These are phyloP conservation scores for Euplagia quadripunctaria DNA, from an alignment of 2,888 invertebrate species.

Conservation along the genomic window DNA sequence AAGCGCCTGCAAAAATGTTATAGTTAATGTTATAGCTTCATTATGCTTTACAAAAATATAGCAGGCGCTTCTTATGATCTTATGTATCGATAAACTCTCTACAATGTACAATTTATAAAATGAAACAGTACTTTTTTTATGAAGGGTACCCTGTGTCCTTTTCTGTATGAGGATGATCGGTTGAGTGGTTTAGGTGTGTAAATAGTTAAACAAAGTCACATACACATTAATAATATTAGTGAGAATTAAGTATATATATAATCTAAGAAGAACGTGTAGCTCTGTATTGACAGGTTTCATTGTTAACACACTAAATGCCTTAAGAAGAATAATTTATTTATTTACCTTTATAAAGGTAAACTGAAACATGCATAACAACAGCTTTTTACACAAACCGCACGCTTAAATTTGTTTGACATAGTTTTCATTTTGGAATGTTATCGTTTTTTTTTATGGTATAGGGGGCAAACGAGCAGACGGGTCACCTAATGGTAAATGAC, in stretches of 20 bases:
- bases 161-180: background rate
- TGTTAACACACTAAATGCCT: conserved; percentile 53
- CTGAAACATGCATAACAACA: conserved; percentile 18
- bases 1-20: conserved; percentile 40
- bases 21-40: conserved; percentile 48
- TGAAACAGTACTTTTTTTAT: background rate
- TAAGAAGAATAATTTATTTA: conserved; percentile 54
- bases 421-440: too few relatives aligned
- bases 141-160: background rate
- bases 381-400: conserved; percentile 26
- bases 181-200: background rate
- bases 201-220: background rate
- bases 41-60: background rate
- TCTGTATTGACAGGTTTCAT: conserved; percentile 43
- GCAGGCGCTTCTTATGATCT: background rate
- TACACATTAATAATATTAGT: background rate
- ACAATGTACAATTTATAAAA: background rate
- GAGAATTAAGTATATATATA: background rate
- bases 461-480: too few relatives aligned
- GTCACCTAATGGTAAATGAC: too few relatives aligned
- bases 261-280: conserved; percentile 33
- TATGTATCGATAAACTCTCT: background rate
- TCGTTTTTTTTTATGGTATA: too few relatives aligned
- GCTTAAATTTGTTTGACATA: background rate
- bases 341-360: conserved; percentile 53